A percentile compares a stretch with the other conserved stretches of the same genome.
Evolutionary conservation across 2,888 invertebrate species (phyloP).

Genomic region (Zaprionus lineosus): DNA sequence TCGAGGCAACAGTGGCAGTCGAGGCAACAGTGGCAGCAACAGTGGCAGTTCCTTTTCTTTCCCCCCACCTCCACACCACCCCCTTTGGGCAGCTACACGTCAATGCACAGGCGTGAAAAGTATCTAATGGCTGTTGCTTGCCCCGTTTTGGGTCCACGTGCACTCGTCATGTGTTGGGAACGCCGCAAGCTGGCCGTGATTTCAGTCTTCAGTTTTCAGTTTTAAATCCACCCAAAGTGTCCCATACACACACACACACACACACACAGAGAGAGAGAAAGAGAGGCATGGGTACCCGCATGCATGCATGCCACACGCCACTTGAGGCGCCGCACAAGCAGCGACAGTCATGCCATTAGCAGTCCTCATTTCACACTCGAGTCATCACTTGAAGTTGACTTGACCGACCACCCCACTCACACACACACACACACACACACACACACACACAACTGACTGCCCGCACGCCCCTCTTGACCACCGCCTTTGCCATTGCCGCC

Average conservation of each 20-base stretch:
- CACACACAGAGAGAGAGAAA: no score
- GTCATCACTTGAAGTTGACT: conserved; percentile 66
- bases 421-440: background rate
- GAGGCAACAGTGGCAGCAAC: background rate
- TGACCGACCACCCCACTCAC: conserved; percentile 42
- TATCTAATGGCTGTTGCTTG: conserved; percentile 25
- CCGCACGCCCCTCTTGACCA: background rate
- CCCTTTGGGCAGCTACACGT: conserved; percentile 22
- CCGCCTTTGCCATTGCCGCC: no score
- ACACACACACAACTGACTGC: background rate
- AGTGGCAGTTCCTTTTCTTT: no score
- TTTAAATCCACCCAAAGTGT: background rate
- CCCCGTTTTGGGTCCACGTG: conserved; percentile 45
- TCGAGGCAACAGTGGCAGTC: background rate
- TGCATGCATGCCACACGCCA: conserved; percentile 31
- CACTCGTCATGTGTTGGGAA: conserved; percentile 51
- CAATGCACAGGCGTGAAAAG: conserved; percentile 59
- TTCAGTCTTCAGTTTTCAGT: conserved; percentile 27
- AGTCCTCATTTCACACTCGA: conserved; percentile 70
- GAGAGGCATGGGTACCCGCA: no score
- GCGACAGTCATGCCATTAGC: conserved; percentile 64
- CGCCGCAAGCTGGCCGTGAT: conserved; percentile 65
- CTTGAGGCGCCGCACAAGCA: conserved; percentile 33
- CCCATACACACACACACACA: no score
- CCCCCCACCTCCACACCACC: background rate